Evolutionary conservation across 2,797 vertebrate genomes (phyloP).

Genomic region (Pangasius larnaudii): DNA sequence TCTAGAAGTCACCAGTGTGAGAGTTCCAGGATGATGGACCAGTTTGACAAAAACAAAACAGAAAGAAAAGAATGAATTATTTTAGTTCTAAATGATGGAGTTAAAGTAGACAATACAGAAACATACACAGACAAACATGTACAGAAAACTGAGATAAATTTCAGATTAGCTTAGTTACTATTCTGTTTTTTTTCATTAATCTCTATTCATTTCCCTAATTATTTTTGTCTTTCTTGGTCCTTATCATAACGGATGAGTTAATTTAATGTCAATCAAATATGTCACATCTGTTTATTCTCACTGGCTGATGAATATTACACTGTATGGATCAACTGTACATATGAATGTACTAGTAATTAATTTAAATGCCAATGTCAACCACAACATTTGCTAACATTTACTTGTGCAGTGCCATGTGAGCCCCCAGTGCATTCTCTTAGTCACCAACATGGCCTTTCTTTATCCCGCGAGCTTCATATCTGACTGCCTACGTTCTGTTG

Average conservation of each 20-base stretch:
- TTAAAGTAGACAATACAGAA: neutral
- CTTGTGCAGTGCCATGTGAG: neutral
- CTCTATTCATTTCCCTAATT: neutral
- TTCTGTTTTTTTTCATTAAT: neutral
- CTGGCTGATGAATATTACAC: neutral
- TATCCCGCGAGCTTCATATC: neutral
- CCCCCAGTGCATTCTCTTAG: too few species aligned
- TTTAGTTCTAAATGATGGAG: neutral
- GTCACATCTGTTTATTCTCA: neutral
- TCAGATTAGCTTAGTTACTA: neutral
- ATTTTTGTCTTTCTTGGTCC: neutral
- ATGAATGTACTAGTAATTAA: neutral
- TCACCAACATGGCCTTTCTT: neutral
- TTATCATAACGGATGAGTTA: too few species aligned
- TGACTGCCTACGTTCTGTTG: neutral
- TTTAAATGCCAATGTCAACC: too few species aligned
- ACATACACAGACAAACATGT: neutral
- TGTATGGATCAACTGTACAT: neutral
- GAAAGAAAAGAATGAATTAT: neutral
- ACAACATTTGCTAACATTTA: too few species aligned
- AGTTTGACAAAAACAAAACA: neutral
- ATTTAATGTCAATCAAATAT: neutral
- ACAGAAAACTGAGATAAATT: neutral
- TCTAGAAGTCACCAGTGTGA: neutral
- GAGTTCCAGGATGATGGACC: neutral